Evolutionary conservation across 2,797 vertebrate species (phyloP), one percentile per base, ranked within the genome.

Genomic region (Micromesistius poutassou): DNA sequence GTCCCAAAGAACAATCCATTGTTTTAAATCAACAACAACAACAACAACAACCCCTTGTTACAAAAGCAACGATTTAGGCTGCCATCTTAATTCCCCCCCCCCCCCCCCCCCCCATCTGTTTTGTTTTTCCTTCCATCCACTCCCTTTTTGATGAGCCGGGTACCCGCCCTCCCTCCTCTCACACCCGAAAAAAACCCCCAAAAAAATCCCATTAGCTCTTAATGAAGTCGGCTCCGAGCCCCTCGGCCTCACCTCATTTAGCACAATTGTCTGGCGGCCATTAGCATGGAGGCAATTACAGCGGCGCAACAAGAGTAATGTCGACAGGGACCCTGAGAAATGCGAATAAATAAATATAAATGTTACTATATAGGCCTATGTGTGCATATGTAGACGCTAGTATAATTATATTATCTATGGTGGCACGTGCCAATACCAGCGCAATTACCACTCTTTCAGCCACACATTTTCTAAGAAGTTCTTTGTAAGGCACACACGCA

Each of bases 241-340:
- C 96, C 95, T 95, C 91, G 94, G 97, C 96, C 96, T 97, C 97
- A 98, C 96, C 97, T 98, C 98, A 99, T 99, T 99, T 97, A 98
- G 96, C 96, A 96, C 96, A 95, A 99, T 99, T 99, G 97, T 99
- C 97, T 98, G 95, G 95, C 95, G 95, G 96, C 98, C 97, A 99
- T 98, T 98, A 98, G 93, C 95, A 94, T 96, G 95, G 96, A 99
- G 97, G 97, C 98, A 99, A 99, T 99, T 99, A 99, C 96, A 97
- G 97, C 95, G 96, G 95, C 96, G 96, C 96, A 94, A 97, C 95
- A 96, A 98, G 96, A 99, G 97, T 99, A 99, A 98, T 97, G 97
- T 97, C 97, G 96, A 97, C 97, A 96, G 97, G 97, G 97, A 97
- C 94, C 93, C 96, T 94, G 93, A 96, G 93, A 97, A 98, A 98